Conservation (phyloP, 2,888 invertebrate genomes). For the Tuta absoluta region DNA sequence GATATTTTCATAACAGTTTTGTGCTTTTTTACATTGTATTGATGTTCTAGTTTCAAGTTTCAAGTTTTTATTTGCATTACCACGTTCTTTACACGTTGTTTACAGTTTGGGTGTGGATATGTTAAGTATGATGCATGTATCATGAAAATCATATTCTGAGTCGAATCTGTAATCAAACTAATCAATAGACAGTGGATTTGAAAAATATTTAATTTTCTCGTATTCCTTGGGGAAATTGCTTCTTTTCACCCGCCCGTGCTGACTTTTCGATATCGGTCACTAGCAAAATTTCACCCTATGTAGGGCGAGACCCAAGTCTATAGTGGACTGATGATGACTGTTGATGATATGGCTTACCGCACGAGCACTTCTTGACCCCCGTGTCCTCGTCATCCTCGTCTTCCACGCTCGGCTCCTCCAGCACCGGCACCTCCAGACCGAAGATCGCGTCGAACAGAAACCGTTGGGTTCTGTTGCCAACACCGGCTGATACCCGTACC, state of each 20-base stretch:
- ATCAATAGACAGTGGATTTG: too few relatives aligned
- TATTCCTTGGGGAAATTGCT: too few relatives aligned
- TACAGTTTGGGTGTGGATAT: background rate
- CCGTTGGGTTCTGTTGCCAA: slow-evolving; percentile 81
- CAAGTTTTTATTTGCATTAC: too few relatives aligned
- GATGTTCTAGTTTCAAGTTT: background rate
- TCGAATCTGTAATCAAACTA: too few relatives aligned
- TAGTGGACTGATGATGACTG: slow-evolving; percentile 31
- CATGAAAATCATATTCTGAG: too few relatives aligned
- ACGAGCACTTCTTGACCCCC: slow-evolving; percentile 85
- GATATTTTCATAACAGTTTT: slow-evolving; percentile 4
- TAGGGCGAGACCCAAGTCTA: background rate
- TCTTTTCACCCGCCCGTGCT: too few relatives aligned
- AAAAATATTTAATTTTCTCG: too few relatives aligned
- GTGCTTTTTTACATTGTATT: background rate
- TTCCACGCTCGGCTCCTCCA: slow-evolving; percentile 80
- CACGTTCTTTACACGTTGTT: background rate
- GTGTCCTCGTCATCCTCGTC: slow-evolving; percentile 82
- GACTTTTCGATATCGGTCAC: too few relatives aligned
- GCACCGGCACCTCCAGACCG: slow-evolving; percentile 81
- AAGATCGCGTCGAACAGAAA: slow-evolving; percentile 88
- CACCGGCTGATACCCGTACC: slow-evolving; percentile 61
- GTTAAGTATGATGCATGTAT: background rate
- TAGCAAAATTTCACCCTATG: too few relatives aligned
- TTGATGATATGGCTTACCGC: slow-evolving; percentile 80